Evolutionary conservation across 2,888 invertebrate species (phyloP), one percentile per base, ranked within the genome.

Genomic region (Mythimna lalbum): DNA sequence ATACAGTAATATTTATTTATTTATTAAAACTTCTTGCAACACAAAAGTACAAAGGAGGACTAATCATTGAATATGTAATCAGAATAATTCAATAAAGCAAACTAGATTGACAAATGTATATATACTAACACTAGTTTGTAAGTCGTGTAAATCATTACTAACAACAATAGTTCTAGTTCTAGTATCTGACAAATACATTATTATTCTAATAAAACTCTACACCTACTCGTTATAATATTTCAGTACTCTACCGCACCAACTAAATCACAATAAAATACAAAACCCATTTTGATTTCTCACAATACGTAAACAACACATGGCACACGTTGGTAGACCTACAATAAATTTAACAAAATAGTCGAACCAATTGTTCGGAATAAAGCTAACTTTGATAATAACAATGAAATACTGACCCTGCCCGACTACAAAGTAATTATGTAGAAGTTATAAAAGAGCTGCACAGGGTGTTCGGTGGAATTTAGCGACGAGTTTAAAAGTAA

Each of bases 381-480:
- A 85, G 72, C 65, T 60, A 88, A 88, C 84, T 85, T 88, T 82
- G 71, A 81, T 80, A 84, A 84, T 85, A 87, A 85, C 82, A 80
- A 76, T 87, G 83, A 86, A 88, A 87, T 87, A 88, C 87, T 76
- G 85, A 73, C 81, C 73, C 62, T 66, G 61, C 81, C 72, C 73
- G 73, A 75, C 70, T 70, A 70, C 70, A 74, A 76, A 74, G 70
- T 76, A 74, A 74, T 76, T 74, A 74, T 76, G 53, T 76, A 59
- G 70, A 76, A 69, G 70, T 71, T 72, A 69, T 71, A 72, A 65
- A 66, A 68, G 53, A 53, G 66, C 73, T 73, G 64, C 72, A 63
- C 63, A 68, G 57, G 36, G 6, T 57, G 57, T 57, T 21, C 17
- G 21, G 33, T 57, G 5, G 43, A 43, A 43, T 43, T 4, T 43